phyloP scores from a whole-genome alignment of 2,888 invertebrate genomes.

The Drosophila pegasa region DNA sequence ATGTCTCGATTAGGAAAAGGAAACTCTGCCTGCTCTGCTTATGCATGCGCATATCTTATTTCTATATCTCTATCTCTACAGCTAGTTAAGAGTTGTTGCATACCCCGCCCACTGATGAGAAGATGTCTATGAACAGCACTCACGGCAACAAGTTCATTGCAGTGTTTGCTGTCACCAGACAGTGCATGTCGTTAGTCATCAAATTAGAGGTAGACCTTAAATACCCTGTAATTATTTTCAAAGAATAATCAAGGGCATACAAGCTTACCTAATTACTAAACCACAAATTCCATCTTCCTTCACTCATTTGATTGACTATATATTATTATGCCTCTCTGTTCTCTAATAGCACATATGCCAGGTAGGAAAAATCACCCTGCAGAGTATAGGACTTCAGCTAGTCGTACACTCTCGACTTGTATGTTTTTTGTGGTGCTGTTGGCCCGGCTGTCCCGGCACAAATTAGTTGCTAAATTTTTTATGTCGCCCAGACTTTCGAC shows the following conservation, averaged over 20 bases:
- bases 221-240: background rate
- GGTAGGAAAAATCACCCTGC: background rate
- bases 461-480: conserved; percentile 74
- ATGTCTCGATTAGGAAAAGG: conserved; percentile 30
- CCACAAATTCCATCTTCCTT: background rate
- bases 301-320: background rate
- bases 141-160: background rate
- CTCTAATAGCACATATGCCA: background rate
- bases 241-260: background rate
- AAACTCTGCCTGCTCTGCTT: background rate
- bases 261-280: background rate
- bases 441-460: conserved; percentile 45
- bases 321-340: background rate
- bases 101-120: conserved; percentile 37
- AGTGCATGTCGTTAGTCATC: conserved; percentile 58
- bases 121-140: background rate
- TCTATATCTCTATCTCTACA: conserved; percentile 11
- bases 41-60: conserved; percentile 41
- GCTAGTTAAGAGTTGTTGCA: conserved; percentile 56
- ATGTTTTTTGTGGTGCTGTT: background rate
- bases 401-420: background rate
- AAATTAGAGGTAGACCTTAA: conserved; percentile 50
- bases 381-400: background rate
- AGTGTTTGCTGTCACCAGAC: conserved; percentile 10
- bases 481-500: conserved; percentile 41